Conservation (phyloP, 2,797 vertebrate genomes). For the Pipistrellus kuhlii region DNA sequence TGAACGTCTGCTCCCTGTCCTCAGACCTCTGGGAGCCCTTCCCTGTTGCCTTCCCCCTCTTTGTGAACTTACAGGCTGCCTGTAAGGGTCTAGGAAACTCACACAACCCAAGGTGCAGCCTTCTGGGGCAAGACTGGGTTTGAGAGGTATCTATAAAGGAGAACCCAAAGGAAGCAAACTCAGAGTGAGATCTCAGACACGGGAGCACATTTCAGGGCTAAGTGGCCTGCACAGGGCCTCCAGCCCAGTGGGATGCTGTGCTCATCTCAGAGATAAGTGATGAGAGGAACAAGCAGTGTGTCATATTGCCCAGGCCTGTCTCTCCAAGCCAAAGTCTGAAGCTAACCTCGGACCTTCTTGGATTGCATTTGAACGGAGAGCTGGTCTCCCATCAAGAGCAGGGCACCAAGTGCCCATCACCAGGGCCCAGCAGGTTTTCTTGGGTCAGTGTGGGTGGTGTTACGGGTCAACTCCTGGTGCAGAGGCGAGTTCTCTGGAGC, state of each 20-base stretch:
- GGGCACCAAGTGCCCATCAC: neutral
- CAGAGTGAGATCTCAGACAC: neutral
- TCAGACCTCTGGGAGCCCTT: neutral
- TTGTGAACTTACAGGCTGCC: neutral
- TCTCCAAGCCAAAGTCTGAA: neutral
- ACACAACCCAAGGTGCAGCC: neutral
- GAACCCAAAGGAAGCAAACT: neutral
- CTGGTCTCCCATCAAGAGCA: neutral
- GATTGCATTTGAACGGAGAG: neutral
- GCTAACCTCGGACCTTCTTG: neutral
- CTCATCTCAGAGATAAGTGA: neutral
- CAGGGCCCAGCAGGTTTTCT: neutral
- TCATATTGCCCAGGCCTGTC: neutral
- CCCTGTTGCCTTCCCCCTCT: neutral
- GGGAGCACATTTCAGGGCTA: neutral
- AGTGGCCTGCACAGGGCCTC: too few species aligned
- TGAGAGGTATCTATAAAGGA: neutral
- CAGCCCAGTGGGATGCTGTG: neutral
- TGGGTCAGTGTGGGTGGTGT: neutral
- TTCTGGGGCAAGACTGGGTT: neutral
- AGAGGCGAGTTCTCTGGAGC: constrained; percentile 29
- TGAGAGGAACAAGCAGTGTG: neutral
- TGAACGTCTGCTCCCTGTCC: neutral
- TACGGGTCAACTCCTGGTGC: neutral
- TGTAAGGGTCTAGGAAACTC: neutral